Conservation (phyloP, 2,888 invertebrate species). For the Gibbula magus region DNA sequence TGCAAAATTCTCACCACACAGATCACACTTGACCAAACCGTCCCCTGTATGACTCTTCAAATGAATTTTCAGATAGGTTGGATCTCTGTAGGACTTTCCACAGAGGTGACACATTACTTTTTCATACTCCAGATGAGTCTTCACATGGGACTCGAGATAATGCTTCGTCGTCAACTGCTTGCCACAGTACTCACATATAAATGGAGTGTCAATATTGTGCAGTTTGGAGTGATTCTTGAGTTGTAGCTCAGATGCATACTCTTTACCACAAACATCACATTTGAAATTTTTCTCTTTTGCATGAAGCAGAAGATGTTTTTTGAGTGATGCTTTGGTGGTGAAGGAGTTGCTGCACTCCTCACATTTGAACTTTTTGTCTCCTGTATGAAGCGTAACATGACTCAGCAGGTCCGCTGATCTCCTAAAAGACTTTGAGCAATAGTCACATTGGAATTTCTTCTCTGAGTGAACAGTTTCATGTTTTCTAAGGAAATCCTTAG, state of each 20-base stretch:
- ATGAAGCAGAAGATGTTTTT: not conserved
- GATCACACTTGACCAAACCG: no score
- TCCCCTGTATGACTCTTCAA: no score
- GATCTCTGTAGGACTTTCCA: no score
- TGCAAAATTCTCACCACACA: no score
- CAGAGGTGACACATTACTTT: no score
- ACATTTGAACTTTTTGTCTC: not conserved
- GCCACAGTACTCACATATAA: no score
- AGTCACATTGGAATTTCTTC: not conserved
- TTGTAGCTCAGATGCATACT: not conserved
- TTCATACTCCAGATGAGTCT: no score
- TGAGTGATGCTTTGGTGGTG: not conserved
- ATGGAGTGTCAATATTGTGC: no score
- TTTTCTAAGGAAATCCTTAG: not conserved
- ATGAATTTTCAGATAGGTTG: no score
- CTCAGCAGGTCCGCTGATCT: not conserved
- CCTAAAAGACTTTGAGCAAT: not conserved
- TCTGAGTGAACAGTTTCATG: not conserved
- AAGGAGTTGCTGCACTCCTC: not conserved
- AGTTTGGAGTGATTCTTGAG: not conserved
- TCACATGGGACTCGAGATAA: no score
- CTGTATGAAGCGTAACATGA: not conserved
- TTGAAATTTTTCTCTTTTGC: not conserved
- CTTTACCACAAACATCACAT: not conserved
- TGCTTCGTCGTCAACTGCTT: no score